Evolutionary conservation across 2,113 vertebrate species (phyloP), one percentile per base, ranked within the genome.

Genomic region (Otolemur garnettii): DNA sequence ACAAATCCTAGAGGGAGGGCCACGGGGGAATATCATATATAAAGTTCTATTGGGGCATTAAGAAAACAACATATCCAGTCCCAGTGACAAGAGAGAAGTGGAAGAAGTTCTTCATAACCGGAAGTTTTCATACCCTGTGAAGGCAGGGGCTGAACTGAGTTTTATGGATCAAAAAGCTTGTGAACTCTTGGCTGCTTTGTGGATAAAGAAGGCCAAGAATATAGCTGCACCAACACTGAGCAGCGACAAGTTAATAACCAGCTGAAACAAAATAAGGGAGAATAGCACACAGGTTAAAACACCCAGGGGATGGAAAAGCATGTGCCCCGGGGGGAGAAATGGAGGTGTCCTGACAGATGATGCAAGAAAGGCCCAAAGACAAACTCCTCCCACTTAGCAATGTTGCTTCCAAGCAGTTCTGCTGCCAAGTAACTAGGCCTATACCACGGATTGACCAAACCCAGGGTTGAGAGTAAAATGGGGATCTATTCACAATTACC

Each of bases 191-290:
- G 13, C 45, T 84, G 28, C 21, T 55, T n/a, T 91, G 45, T 75
- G 77, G 4, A 18, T 89, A 15, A 66, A 82, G 35, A 38, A 66
- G 3, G 30, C 3, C 10, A 26, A 11, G 33, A 83, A 59, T 17
- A 24, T 5, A 42, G 14, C 2, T 45, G 12, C 0, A 35, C 24
- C 53, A 42, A 11, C 30, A 68, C 10, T 85, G 71, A 80, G 42
- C 28, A 38, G 69, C 42, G 93, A 90, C 66, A 19, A 81, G 9
- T 84, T 85, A 92, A 77, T 50, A 90, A 90, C 28, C 69, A 91
- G 30, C 45, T 81, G 24, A 83, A 28, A 68, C 11, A n/a, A 26
- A 85, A 42, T 50, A 50, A n/a, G 35, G 10, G 42, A 55, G 59
- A n/a, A 38, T 18, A 79, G 33, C 8, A 72, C 75, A 72, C n/a